Evolutionary conservation across 2,113 vertebrate species (phyloP).

Genomic region (Prinia subflava): DNA sequence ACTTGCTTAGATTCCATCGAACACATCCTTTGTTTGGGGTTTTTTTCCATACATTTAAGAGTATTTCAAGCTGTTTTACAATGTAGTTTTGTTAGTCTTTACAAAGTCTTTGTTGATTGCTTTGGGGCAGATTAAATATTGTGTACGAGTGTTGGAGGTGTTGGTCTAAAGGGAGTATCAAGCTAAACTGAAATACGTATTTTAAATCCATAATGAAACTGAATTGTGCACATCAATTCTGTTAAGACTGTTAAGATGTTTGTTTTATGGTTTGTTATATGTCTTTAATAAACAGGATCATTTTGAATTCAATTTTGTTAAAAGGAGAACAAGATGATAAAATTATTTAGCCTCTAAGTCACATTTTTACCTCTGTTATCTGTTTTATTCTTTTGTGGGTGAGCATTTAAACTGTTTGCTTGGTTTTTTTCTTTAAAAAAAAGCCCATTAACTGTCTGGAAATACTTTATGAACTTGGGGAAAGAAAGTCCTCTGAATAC

Average conservation of each 20-base stretch:
- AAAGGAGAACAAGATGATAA: neutral
- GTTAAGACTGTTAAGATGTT: constrained; percentile 42
- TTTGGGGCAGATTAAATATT: neutral
- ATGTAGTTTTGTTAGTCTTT: constrained; percentile 8
- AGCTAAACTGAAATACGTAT: constrained; percentile 45
- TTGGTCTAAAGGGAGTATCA: constrained; percentile 62
- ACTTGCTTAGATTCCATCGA: constrained; percentile 44
- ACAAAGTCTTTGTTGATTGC: constrained; percentile 20
- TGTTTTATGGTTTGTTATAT: constrained; percentile 29
- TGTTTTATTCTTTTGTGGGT: constrained; percentile 12
- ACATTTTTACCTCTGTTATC: constrained; percentile 6
- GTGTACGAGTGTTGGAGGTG: constrained; percentile 9
- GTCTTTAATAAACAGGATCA: constrained; percentile 63
- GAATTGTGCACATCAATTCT: constrained; percentile 56
- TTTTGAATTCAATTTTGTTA: constrained; percentile 46
- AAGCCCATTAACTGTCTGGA: neutral
- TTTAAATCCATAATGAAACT: constrained; percentile 51
- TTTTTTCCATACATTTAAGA: constrained; percentile 28
- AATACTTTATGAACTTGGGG: neutral
- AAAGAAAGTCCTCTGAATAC: neutral
- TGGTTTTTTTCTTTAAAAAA: neutral
- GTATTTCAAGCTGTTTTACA: neutral
- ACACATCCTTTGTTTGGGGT: neutral
- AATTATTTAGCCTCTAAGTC: constrained; percentile 4
- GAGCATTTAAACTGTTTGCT: constrained; percentile 1